Base-by-base conservation (phyloP, 2,113 vertebrate genomes). In the Percopsis transmontana region DNA sequence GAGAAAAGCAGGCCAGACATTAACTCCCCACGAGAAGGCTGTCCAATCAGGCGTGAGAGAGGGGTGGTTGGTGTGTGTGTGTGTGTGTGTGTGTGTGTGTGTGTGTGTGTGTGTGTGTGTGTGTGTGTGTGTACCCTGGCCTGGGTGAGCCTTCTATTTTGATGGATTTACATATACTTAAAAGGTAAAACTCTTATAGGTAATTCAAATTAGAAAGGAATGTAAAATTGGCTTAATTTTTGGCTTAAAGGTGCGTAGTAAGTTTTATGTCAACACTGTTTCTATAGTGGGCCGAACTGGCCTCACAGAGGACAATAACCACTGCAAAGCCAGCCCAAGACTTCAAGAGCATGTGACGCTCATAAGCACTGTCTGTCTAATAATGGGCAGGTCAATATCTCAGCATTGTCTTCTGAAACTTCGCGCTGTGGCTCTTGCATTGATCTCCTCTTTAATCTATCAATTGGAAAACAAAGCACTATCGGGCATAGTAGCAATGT, bases 371-470 rank as follows among this genome's bases (percentile, higher is more conserved):
- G 60, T 64, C 24, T 74, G 40, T 45, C 42, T 62, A 41, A 68
- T 78, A 66, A 58, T 21, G 58, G 55, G 27, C 41, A 18, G 53
- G 45, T 73, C 39, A 14, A 40, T 66, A 64, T 79, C 63, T 72
- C 52, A 51, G 64, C 33, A 62, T 70, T 70, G 61, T 62, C 66
- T 67, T 11, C 33, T 54, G 39, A 68, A 69, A 84, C 55, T 58
- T 69, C 62, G 61, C 33, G 63, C 59, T 72, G 53, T 74, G 76
- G 21, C 62, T 68, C 41, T 68, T 51, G 40, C 47, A 77, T 67
- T 75, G 65, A 87, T 81, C 67, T 78, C 24, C 39, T 68, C 44
- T 83, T 60, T 77, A 70, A 81, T 83, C 59, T 52, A 70, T 67
- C 53, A 66, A 62, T 80, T 71, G 65, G 63, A 79, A 77, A 83